A percentile compares a stretch with the other conserved stretches of the same genome.
Evolutionary conservation across 2,888 invertebrate species (phyloP).

Genomic region (Zygaena filipendulae): DNA sequence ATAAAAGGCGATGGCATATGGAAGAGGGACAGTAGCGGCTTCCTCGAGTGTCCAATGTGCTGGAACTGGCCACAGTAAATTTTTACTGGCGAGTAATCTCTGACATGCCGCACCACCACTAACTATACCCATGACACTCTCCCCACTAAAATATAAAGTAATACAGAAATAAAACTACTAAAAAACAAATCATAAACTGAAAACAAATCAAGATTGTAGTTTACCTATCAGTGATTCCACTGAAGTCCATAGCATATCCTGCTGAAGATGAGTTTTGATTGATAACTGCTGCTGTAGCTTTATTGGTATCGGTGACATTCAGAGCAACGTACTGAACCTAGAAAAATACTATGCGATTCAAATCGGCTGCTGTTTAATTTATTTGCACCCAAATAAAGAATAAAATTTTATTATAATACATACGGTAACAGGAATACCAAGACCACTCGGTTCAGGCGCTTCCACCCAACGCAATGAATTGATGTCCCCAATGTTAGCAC

Average conservation of each 20-base stretch:
- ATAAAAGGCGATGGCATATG: constrained; percentile 69
- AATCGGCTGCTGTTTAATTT: no score
- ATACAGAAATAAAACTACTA: no score
- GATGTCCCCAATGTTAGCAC: constrained; percentile 21
- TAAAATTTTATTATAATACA: constrained; percentile 7
- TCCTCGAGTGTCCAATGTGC: constrained; percentile 75
- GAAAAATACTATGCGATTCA: no score
- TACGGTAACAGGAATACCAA: constrained; percentile 30
- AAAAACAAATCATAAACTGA: no score
- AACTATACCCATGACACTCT: constrained; percentile 74
- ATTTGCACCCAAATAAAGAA: no score
- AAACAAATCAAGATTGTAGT: no score
- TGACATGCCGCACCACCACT: constrained; percentile 53
- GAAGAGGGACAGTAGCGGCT: constrained; percentile 80
- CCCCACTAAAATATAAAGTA: constrained; percentile 47
- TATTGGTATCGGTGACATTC: constrained; percentile 24
- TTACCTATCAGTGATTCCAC: constrained; percentile 35
- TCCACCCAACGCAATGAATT: constrained; percentile 30
- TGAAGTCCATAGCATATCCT: constrained; percentile 41
- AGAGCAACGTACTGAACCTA: constrained; percentile 32
- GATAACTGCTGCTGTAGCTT: constrained; percentile 20
- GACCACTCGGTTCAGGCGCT: constrained; percentile 11
- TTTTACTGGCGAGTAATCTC: constrained; percentile 55
- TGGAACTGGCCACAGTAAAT: constrained; percentile 74
- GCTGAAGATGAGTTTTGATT: no score